These are phyloP conservation scores for Eira barbara DNA, from an alignment of 2,113 vertebrate genomes.

Conservation along the genomic window DNA sequence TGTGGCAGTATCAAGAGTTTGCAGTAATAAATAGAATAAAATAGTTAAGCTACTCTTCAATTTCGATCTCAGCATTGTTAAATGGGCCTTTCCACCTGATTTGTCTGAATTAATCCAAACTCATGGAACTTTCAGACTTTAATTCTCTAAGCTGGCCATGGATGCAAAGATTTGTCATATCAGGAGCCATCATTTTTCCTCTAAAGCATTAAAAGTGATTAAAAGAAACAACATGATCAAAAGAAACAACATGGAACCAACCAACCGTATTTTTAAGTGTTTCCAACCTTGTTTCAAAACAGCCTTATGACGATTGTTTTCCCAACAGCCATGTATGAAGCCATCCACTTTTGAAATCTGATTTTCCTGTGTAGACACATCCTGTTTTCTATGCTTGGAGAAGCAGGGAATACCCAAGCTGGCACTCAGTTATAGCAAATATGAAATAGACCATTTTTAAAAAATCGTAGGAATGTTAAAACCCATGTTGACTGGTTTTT, in stretches of 20 bases:
- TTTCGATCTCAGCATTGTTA: background rate
- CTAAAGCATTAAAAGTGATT: constrained; percentile 19
- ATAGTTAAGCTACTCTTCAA: background rate
- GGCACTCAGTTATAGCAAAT: constrained; percentile 34
- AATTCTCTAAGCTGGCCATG: background rate
- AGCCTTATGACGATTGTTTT: constrained; percentile 28
- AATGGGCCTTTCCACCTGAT: background rate
- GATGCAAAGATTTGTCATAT: background rate
- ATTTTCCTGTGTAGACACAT: background rate
- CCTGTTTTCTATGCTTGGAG: constrained; percentile 6
- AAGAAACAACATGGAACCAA: constrained; percentile 4
- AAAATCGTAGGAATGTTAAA: constrained; percentile 50
- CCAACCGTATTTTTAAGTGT: constrained; percentile 45
- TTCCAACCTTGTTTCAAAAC: constrained; percentile 60
- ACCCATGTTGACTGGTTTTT: constrained; percentile 63
- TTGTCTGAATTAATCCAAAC: background rate
- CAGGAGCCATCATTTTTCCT: background rate
- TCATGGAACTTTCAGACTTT: background rate
- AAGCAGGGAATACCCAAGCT: constrained; percentile 44
- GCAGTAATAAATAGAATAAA: background rate
- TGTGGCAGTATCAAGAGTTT: no score
- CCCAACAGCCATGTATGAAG: constrained; percentile 18
- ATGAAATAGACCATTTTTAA: constrained; percentile 31
- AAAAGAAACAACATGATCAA: background rate
- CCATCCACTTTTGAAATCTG: background rate